Evolutionary conservation across 2,113 vertebrate genomes (phyloP).

Genomic region (Solenodon paradoxus): DNA sequence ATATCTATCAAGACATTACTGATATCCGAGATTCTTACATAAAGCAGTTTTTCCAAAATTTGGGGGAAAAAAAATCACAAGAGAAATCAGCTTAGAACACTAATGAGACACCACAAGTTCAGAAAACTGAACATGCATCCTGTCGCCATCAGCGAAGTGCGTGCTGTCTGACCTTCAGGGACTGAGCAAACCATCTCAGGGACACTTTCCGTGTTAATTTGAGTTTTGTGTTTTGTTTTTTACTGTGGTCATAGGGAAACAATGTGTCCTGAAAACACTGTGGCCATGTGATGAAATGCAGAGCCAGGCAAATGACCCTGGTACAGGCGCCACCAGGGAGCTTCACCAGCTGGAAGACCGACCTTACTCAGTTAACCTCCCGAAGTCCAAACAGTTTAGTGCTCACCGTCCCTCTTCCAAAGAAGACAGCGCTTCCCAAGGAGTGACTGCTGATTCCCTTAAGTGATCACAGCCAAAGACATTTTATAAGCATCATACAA

Average conservation of each 20-base stretch:
- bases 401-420: accelerated
- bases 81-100: background rate
- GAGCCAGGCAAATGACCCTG: background rate
- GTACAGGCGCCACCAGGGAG: background rate
- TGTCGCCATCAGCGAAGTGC: conserved; percentile 24
- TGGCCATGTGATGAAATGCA: background rate
- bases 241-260: background rate
- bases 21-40: background rate
- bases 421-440: background rate
- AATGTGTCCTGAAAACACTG: background rate
- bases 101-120: background rate
- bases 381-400: background rate
- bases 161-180: background rate
- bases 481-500: too few relatives aligned
- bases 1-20: background rate
- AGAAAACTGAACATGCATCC: background rate
- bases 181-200: conserved; percentile 29
- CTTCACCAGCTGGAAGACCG: background rate
- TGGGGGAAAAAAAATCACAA: background rate
- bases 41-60: background rate
- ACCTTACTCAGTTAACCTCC: background rate
- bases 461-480: accelerated
- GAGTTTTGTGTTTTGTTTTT: too few relatives aligned
- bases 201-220: background rate
- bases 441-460: background rate